Evolutionary conservation across 1,140 invertebrate genomes (phyloP).

Genomic region (Tribolium castaneum): DNA sequence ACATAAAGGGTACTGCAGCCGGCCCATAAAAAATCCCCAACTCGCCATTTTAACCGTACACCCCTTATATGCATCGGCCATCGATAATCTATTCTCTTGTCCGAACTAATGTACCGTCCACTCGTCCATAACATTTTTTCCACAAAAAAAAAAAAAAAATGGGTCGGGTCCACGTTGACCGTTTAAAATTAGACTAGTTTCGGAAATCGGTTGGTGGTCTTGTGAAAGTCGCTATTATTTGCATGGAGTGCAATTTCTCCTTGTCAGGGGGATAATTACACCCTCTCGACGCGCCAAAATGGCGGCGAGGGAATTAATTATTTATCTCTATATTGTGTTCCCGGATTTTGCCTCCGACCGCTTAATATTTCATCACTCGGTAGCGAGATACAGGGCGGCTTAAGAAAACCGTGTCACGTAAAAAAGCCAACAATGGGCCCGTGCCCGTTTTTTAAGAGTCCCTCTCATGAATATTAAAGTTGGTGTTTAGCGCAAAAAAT

Average conservation of each 20-base stretch:
- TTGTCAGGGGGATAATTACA: slow-evolving; percentile 43
- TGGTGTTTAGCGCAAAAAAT: slow-evolving; percentile 17
- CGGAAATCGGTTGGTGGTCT: slow-evolving; percentile 1
- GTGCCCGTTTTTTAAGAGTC: slow-evolving; percentile 2
- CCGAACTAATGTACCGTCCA: slow-evolving; percentile 32
- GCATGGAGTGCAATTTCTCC: slow-evolving; percentile 15
- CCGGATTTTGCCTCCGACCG: slow-evolving; percentile 31
- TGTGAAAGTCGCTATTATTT: slow-evolving; percentile 20
- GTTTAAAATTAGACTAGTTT: slow-evolving; percentile 14
- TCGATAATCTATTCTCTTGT: slow-evolving; percentile 44
- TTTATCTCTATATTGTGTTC: slow-evolving; percentile 46
- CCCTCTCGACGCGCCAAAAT: slow-evolving; percentile 42
- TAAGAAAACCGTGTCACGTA: not conserved
- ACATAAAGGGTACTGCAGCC: slow-evolving; percentile 49
- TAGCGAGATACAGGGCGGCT: not conserved
- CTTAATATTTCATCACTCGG: slow-evolving; percentile 38
- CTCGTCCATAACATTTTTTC: slow-evolving; percentile 29
- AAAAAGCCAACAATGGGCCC: not conserved
- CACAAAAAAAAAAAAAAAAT: no score
- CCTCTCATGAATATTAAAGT: slow-evolving; percentile 31
- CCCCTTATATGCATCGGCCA: slow-evolving; percentile 39
- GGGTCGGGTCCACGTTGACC: not conserved
- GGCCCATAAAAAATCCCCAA: slow-evolving; percentile 49
- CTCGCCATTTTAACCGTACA: slow-evolving; percentile 45
- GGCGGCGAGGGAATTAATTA: slow-evolving; percentile 46